phyloP scores from a whole-genome alignment of 2,113 vertebrate species.

The Cichladusa arquata region DNA sequence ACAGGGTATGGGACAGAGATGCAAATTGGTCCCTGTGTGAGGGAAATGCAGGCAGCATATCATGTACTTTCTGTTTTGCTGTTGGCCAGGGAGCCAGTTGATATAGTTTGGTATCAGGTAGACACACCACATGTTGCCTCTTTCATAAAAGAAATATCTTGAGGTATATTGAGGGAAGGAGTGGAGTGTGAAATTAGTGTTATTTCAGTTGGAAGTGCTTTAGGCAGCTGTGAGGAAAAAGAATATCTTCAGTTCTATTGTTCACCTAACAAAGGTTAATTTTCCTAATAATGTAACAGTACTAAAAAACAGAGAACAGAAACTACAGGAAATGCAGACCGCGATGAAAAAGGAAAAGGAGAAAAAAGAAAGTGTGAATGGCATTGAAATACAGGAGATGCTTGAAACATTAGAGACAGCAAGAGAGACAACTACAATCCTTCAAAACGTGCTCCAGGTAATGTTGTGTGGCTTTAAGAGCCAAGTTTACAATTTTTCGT shows the following conservation, averaged over 20 bases:
- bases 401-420: not conserved
- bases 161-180: not conserved
- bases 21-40: not conserved
- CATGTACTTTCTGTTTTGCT: not conserved
- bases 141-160: not conserved
- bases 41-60: not conserved
- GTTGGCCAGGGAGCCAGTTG: accelerated
- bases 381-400: not conserved
- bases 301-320: constrained; percentile 51
- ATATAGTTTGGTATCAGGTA: not conserved
- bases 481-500: not conserved
- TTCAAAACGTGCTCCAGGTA: constrained; percentile 77
- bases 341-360: not conserved
- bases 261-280: not conserved
- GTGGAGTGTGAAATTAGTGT: not conserved
- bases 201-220: not conserved
- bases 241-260: not conserved
- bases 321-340: constrained; percentile 20
- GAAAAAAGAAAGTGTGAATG: not conserved
- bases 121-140: not conserved
- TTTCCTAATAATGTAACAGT: constrained; percentile 46
- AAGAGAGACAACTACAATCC: not conserved
- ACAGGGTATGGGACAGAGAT: not conserved
- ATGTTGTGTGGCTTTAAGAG: not conserved
- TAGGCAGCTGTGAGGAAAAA: not conserved